These are phyloP conservation scores for Neotoxoptera formosana DNA, from an alignment of 1,140 invertebrate genomes.

Conservation along the genomic window DNA sequence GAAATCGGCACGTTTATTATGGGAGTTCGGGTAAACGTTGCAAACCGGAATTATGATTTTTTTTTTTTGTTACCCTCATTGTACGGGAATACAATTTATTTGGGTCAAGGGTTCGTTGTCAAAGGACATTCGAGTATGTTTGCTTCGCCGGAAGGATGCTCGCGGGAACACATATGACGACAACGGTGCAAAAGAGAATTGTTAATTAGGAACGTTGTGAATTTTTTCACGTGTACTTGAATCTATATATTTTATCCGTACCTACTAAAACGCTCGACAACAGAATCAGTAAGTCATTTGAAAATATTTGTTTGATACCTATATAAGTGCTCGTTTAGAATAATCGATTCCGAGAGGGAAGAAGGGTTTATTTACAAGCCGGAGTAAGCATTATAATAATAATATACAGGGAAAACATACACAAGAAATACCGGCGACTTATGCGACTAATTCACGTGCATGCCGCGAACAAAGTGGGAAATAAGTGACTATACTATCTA, in stretches of 20 bases:
- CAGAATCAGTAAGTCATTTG: background rate
- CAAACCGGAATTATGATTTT: constrained; percentile 24
- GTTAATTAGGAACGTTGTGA: constrained; percentile 5
- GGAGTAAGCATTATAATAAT: background rate
- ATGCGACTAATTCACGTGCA: background rate
- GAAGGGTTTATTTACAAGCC: background rate
- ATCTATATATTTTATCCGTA: background rate
- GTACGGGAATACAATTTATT: background rate
- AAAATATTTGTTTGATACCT: background rate
- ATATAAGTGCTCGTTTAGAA: constrained; percentile 1
- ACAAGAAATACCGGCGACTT: background rate
- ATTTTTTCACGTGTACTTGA: background rate
- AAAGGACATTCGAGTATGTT: constrained; percentile 13
- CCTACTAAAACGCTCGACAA: background rate
- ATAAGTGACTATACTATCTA: background rate
- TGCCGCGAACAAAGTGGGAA: background rate
- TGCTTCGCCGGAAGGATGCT: background rate
- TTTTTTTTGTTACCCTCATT: constrained; percentile 21
- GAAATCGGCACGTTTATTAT: constrained; percentile 28
- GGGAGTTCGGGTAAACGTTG: constrained; percentile 15
- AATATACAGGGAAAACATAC: background rate
- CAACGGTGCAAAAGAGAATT: constrained; percentile 16
- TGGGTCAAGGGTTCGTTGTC: constrained; percentile 17
- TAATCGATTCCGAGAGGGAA: background rate
- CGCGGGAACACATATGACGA: background rate